phyloP scores from a whole-genome alignment of 2,888 invertebrate species.

The Anoplius nigerrimus region DNA sequence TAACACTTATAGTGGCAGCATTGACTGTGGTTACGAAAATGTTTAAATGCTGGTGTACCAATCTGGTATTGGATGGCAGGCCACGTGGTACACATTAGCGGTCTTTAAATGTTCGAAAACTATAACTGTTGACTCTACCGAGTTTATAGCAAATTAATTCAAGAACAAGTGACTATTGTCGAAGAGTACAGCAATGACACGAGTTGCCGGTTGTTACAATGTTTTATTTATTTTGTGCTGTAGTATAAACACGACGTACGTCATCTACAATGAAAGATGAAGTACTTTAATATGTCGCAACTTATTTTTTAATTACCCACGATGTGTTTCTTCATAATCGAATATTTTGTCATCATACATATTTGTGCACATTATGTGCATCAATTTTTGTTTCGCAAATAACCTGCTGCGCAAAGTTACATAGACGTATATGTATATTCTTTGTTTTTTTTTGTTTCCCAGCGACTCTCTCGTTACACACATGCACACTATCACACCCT shows the following conservation, averaged over 20 bases:
- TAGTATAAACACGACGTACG: constrained; percentile 62
- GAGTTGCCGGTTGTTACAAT: constrained; percentile 52
- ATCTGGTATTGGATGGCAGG: no score
- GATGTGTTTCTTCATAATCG: constrained; percentile 23
- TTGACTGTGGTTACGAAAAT: no score
- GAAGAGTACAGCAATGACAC: not conserved
- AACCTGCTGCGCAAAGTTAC: not conserved
- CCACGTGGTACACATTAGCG: no score
- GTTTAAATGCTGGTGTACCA: no score
- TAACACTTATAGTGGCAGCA: no score
- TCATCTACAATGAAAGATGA: constrained; percentile 52
- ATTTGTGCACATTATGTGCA: constrained; percentile 13
- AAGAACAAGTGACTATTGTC: no score
- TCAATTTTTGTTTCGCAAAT: not conserved
- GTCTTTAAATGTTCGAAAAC: no score
- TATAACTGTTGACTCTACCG: no score
- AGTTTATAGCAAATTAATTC: no score
- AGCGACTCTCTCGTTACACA: constrained; percentile 17
- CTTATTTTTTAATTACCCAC: constrained; percentile 2
- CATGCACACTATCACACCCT: not conserved
- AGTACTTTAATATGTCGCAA: constrained; percentile 17
- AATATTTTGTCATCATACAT: constrained; percentile 7
- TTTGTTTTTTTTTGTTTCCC: constrained; percentile 1
- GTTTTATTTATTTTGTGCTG: constrained; percentile 69
- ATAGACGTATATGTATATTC: constrained; percentile 8